Evolutionary conservation across 1,140 invertebrate species (phyloP), one percentile per base, ranked within the genome.

Genomic region (Colletes latitarsis): DNA sequence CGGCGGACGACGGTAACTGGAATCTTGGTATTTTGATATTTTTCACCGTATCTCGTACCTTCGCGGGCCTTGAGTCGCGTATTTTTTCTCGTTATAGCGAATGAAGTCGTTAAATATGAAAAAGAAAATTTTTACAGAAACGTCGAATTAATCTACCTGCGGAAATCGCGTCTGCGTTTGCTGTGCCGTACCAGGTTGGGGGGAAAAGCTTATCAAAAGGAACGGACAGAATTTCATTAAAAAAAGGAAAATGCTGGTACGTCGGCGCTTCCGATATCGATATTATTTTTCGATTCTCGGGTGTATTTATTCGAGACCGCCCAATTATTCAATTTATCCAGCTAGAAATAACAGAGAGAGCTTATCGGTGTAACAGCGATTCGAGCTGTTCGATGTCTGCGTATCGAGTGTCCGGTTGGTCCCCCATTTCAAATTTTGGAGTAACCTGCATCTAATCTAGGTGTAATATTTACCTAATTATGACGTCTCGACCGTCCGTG

Each of bases 131-230:
- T 67, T 66, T 67, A 53, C 49, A 63, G 17, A 74, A 63, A 64
- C 66, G 49, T 8, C 39, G 52, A 76, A 76, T 76, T 76, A 76
- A 76, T 76, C 41, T 76, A 21, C 3, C 19, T 10, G 41, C 15
- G 63, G 41, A 52, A 43, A 58, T 76, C 74, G 21, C 52, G 53
- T 68, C 46, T 14, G 30, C 21, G 43, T 43, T 43, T 15, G 41
- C 17, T 17, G 15, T 17, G 53, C 15, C 9, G 43, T 2, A 2
- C 30, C 30, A 30, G 30, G 30, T 6, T 6, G 9, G 17, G 55
- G 17, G 5, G 6, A 30, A 30, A 30, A 30, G 17, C 4, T 14
- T n/a, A 17, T 17, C 19, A 62, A 12, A n/a, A 19, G n/a, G 5
- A 21, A 19, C 21, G 14, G 6, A 1, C 15, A 1, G 0, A 12